phyloP scores from a whole-genome alignment of 2,888 invertebrate genomes.

The Limenitis camilla region DNA sequence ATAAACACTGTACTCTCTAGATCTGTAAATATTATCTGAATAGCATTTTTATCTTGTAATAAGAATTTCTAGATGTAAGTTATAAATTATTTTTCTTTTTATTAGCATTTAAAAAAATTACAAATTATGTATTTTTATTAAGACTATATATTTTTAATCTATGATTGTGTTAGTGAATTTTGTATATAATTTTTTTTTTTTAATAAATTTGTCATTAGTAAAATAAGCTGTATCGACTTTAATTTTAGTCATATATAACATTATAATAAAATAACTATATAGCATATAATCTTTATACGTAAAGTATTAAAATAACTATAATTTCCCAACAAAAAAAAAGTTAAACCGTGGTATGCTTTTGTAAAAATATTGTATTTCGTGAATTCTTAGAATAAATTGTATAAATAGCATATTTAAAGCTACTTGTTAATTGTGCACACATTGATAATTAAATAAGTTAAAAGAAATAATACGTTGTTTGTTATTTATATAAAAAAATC shows the following conservation, averaged over 20 bases:
- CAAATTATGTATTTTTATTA: too few relatives aligned
- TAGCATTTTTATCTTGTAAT: constrained; percentile 66
- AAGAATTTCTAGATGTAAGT: constrained; percentile 21
- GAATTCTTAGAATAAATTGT: constrained; percentile 42
- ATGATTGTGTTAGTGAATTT: too few relatives aligned
- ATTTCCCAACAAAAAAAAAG: too few relatives aligned
- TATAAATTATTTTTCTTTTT: too few relatives aligned
- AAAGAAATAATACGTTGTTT: constrained; percentile 29
- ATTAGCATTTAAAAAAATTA: too few relatives aligned
- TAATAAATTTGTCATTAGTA: too few relatives aligned
- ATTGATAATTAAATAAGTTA: constrained; percentile 55
- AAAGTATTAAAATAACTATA: too few relatives aligned
- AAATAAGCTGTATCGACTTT: too few relatives aligned
- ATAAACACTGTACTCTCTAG: constrained; percentile 28
- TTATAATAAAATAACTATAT: too few relatives aligned
- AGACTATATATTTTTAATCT: too few relatives aligned
- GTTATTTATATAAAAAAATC: constrained; percentile 22
- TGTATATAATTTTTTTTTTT: too few relatives aligned
- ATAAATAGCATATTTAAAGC: constrained; percentile 53
- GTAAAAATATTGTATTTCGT: constrained; percentile 10
- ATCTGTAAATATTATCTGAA: constrained; percentile 59
- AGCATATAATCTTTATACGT: not conserved
- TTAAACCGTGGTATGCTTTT: constrained; percentile 1
- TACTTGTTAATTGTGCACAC: constrained; percentile 74
- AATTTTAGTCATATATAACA: not conserved